Percentiles rank a stretch among this genome's conserved stretches.
These are phyloP conservation scores for Hydrocynus forskahlii DNA, from an alignment of 2,797 vertebrate species.

Conservation along the genomic window DNA sequence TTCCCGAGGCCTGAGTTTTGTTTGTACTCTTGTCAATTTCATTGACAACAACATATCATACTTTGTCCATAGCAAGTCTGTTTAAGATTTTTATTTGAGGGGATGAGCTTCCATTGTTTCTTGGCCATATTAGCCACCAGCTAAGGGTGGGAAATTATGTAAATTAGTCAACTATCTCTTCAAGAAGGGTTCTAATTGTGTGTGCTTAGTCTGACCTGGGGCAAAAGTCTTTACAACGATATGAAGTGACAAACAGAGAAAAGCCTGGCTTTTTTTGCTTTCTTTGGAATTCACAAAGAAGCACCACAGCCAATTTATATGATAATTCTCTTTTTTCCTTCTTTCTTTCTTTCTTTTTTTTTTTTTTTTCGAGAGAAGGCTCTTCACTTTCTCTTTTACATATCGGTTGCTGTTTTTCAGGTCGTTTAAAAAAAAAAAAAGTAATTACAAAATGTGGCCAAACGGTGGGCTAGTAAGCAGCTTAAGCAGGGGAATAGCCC, in stretches of 20 bases:
- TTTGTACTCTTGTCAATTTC: too few relatives aligned
- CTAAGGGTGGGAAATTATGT: background rate
- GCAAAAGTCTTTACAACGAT: conserved; percentile 25
- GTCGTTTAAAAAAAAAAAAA: conserved; percentile 68
- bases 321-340: conserved; percentile 36
- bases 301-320: conserved; percentile 48
- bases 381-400: conserved; percentile 75
- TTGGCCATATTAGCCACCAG: background rate
- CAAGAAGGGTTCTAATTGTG: background rate
- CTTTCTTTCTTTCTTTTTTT: conserved; percentile 3
- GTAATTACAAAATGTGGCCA: conserved; percentile 86
- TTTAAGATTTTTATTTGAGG: background rate
- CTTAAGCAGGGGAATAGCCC: conserved; percentile 68
- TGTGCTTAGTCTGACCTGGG: conserved; percentile 23
- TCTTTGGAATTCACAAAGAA: conserved; percentile 7
- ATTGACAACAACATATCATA: too few relatives aligned
- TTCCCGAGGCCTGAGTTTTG: too few relatives aligned
- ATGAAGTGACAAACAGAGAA: conserved; percentile 30
- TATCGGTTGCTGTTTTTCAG: conserved; percentile 75
- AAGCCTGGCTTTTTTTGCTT: background rate
- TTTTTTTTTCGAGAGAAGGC: conserved; percentile 4
- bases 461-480: conserved; percentile 83
- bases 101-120: background rate
- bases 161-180: background rate
- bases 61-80: background rate